Base-by-base conservation (phyloP, 92 coral and sea anemone genomes). In the Diadumene lineata region DNA sequence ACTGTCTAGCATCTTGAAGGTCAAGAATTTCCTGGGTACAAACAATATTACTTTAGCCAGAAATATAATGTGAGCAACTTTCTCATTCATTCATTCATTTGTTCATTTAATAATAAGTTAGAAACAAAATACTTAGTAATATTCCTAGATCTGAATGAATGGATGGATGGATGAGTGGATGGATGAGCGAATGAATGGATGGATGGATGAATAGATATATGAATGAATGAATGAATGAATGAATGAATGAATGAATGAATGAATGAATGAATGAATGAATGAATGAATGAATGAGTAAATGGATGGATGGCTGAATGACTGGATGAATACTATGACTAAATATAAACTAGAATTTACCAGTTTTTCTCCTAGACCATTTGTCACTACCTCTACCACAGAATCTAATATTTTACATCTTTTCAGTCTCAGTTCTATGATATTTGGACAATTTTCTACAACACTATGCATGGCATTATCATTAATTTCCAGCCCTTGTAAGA, bases 21-120 rank as follows among this genome's bases (percentile, higher is more conserved):
- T 83, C 84, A 56, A 90, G 43, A 68, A 86, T 77, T 84, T 90
- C 92, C 96, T 90, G n/a, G n/a, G n/a, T n/a, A n/a, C n/a, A n/a
- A n/a, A n/a, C n/a, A n/a, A n/a, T n/a, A n/a, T n/a, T n/a, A n/a
- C n/a, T n/a, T n/a, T n/a, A n/a, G n/a, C n/a, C n/a, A n/a, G n/a
- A n/a, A 66, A 22, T 11, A 80, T 50, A 1, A 3, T n/a, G n/a
- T n/a, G n/a, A n/a, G n/a, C n/a, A n/a, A n/a, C n/a, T n/a, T n/a
- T n/a, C n/a, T n/a, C n/a, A n/a, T n/a, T n/a, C n/a, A n/a, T n/a
- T n/a, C n/a, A n/a, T n/a, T n/a, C n/a, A n/a, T n/a, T n/a, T n/a
- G n/a, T n/a, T n/a, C n/a, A n/a, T n/a, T n/a, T n/a, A n/a, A n/a
- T n/a, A n/a, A n/a, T n/a, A n/a, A n/a, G n/a, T n/a, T n/a, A n/a